Percentiles rank a stretch among this genome's conserved stretches.
These are phyloP conservation scores for Trachymyrmex septentrionalis DNA, from an alignment of 1,140 invertebrate species.

Conservation along the genomic window DNA sequence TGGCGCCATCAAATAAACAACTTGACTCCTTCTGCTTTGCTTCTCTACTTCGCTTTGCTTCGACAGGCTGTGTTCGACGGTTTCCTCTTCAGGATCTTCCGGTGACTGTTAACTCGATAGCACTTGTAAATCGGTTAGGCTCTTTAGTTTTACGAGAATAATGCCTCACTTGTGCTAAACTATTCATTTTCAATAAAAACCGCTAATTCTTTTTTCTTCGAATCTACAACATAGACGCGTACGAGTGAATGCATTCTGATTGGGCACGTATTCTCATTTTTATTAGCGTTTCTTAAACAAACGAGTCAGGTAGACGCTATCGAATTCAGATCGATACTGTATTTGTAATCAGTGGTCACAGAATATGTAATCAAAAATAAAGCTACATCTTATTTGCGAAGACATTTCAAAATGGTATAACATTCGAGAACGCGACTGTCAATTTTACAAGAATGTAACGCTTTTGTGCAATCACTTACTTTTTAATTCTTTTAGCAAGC, in stretches of 20 bases:
- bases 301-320: neutral
- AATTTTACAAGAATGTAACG: neutral
- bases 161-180: constrained; percentile 15
- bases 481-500: neutral
- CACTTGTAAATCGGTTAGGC: constrained; percentile 46
- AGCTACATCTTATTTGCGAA: neutral
- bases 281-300: neutral
- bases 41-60: constrained; percentile 70
- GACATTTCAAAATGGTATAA: neutral
- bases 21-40: constrained; percentile 86
- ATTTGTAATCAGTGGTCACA: constrained; percentile 30
- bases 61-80: constrained; percentile 39
- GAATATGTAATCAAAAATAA: neutral
- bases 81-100: constrained; percentile 50
- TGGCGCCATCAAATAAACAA: constrained; percentile 87
- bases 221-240: neutral
- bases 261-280: neutral
- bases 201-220: neutral
- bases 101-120: constrained; percentile 53
- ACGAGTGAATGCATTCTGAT: neutral
- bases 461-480: neutral
- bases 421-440: neutral
- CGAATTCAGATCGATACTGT: constrained; percentile 11
- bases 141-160: constrained; percentile 33
- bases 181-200: constrained; percentile 22